Evolutionary conservation across 1,140 invertebrate species (phyloP).

Genomic region (Drosophila novamexicana): DNA sequence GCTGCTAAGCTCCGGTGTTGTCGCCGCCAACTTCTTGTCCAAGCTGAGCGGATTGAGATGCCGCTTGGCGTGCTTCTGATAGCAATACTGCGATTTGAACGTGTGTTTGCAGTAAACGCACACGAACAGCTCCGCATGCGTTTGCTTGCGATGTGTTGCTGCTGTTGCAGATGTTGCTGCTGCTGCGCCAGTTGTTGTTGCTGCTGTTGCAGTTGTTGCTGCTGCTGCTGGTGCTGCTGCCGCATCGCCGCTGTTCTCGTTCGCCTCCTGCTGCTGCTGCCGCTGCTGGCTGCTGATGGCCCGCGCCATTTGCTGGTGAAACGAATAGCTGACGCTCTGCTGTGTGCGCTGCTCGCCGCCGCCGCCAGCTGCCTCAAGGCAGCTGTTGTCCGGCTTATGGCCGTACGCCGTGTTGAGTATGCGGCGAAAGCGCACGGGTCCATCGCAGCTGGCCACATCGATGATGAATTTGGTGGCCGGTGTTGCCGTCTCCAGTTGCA

Average conservation of each 20-base stretch:
- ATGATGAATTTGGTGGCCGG: conserved; percentile 86
- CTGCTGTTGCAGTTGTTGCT: not conserved
- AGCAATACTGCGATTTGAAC: conserved; percentile 93
- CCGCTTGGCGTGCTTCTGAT: conserved; percentile 91
- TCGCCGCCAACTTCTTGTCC: conserved; percentile 56
- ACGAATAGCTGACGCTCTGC: conserved; percentile 79
- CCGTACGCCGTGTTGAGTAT: conserved; percentile 91
- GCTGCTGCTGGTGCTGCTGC: not conserved
- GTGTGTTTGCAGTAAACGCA: conserved; percentile 92
- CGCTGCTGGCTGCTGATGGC: conserved; percentile 79
- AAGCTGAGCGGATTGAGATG: conserved; percentile 87
- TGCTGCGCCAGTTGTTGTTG: not conserved
- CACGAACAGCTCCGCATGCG: conserved; percentile 85
- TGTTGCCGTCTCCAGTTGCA: conserved; percentile 30
- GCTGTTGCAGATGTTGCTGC: conserved; percentile 4
- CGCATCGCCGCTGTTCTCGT: conserved; percentile 64
- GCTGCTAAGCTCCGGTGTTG: not conserved
- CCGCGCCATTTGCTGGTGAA: conserved; percentile 84
- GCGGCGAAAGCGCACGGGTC: conserved; percentile 92
- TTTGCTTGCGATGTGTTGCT: conserved; percentile 74
- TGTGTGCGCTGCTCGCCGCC: conserved; percentile 64
- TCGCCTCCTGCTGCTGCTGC: conserved; percentile 76
- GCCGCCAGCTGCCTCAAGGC: not conserved
- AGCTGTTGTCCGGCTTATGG: conserved; percentile 72
- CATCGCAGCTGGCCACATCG: conserved; percentile 94